Evolutionary conservation across 2,888 invertebrate species (phyloP).

Genomic region (Microctonus brassicae): DNA sequence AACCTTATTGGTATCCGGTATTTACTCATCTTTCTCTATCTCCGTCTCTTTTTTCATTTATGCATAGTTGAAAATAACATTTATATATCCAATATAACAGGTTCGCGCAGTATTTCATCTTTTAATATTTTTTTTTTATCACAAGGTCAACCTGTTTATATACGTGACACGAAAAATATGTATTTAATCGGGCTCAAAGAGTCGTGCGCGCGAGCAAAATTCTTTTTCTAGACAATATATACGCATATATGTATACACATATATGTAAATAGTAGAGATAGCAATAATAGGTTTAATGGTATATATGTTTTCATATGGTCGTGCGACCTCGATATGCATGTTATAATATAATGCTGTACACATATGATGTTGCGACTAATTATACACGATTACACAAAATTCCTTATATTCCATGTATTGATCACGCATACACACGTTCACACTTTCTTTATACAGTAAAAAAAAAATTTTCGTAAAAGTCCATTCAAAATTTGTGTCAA

Average conservation of each 20-base stretch:
- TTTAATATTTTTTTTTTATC: neutral
- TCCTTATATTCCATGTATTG: slow-evolving; percentile 46
- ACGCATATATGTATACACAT: neutral
- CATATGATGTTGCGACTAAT: slow-evolving; percentile 38
- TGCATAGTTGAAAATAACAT: neutral
- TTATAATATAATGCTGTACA: slow-evolving; percentile 38
- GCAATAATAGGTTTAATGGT: no score
- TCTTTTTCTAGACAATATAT: slow-evolving; percentile 40
- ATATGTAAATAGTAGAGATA: neutral
- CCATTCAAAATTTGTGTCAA: no score
- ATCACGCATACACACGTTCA: slow-evolving; percentile 49
- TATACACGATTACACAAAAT: slow-evolving; percentile 41
- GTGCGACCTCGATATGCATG: slow-evolving; percentile 50
- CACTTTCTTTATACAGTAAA: slow-evolving; percentile 48
- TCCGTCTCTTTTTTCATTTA: neutral
- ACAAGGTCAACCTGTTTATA: slow-evolving; percentile 16
- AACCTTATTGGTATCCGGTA: slow-evolving; percentile 20
- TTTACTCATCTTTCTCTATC: neutral
- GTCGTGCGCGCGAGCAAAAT: slow-evolving; percentile 24
- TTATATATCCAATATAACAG: neutral
- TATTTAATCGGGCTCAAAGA: neutral
- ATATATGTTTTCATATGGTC: slow-evolving; percentile 20
- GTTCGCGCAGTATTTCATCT: neutral
- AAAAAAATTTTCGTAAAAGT: no score
- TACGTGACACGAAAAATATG: neutral